Base-by-base conservation (phyloP, 2,113 vertebrate species). In the Vimba vimba region DNA sequence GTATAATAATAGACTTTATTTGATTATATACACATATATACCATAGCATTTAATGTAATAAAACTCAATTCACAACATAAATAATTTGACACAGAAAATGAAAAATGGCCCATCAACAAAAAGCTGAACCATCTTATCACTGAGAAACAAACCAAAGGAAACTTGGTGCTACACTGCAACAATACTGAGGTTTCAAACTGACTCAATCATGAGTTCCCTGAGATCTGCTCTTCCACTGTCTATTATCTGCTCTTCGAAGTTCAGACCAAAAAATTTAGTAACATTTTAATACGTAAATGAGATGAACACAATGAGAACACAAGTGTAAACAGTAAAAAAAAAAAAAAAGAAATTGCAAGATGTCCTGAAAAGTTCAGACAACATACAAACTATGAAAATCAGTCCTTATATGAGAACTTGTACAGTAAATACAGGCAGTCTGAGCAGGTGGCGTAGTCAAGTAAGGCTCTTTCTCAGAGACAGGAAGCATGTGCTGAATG, bases 401-500 rank as follows among this genome's bases (percentile, higher is more conserved):
- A 19, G 8, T 79, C 6, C 7, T 60, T 62, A 45, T 79, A 60
- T 78, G 25, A 57, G 52, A 79, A 79, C 71, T 3, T 59, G 23
- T 43, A n/a, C 21, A 60, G 77, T 79, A 79, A 66, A 68, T 78
- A 66, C n/a, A 85, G 64, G 57, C 55, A 62, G 50, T 69, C 74
- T 68, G 43, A 83, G 86, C 77, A 79, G 73, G 64, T 81, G 71
- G 86, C 36, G 30, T 86, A 83, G 59, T 87, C 73, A 47, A 66
- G 88, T 62, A 33, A 76, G 87, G 74, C 78, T 77, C 76, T 82
- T 62, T 69, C 59, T 90, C 71, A 77, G 66, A 77, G 60, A 57
- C 30, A 10, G 79, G 68, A 84, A 81, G 69, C 82, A 85, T 73
- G 78, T 55, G 77, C 77, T 82, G 86, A 85, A 79, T 89, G 90